phyloP scores from a whole-genome alignment of 2,797 vertebrate species.

The Neomorphus geoffroyi region DNA sequence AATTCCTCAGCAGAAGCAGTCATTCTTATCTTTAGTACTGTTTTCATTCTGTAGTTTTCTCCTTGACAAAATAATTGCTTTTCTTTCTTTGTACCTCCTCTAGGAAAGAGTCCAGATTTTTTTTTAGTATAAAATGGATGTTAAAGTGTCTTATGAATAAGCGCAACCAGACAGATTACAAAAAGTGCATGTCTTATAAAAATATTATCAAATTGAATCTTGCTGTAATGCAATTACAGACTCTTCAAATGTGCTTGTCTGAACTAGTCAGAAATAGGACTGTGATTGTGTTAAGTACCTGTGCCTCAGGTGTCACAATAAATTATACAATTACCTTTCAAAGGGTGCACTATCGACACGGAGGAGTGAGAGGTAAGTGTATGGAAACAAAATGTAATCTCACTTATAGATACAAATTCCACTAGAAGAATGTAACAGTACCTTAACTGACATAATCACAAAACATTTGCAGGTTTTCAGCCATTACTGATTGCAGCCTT shows the following conservation, averaged over 20 bases:
- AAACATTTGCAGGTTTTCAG: background rate
- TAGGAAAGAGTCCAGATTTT: background rate
- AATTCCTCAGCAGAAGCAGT: too few relatives aligned
- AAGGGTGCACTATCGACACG: background rate
- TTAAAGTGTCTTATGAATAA: background rate
- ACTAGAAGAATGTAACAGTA: background rate
- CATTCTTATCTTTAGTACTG: too few relatives aligned
- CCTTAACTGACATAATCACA: background rate
- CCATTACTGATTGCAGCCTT: background rate
- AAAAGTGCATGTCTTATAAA: background rate
- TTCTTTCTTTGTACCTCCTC: background rate
- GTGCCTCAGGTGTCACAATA: background rate
- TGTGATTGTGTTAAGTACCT: background rate
- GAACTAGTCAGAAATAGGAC: background rate
- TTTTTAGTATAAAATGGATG: background rate
- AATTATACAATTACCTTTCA: background rate
- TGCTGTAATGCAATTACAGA: background rate
- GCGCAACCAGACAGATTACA: background rate
- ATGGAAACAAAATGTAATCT: background rate
- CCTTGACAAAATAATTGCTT: background rate
- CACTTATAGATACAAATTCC: background rate
- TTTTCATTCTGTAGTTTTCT: too few relatives aligned
- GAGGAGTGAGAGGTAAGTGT: background rate
- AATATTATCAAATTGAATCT: background rate
- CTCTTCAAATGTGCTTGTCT: background rate